phyloP scores from a whole-genome alignment of 1,140 invertebrate genomes.

The Drosophila sturtevanti region DNA sequence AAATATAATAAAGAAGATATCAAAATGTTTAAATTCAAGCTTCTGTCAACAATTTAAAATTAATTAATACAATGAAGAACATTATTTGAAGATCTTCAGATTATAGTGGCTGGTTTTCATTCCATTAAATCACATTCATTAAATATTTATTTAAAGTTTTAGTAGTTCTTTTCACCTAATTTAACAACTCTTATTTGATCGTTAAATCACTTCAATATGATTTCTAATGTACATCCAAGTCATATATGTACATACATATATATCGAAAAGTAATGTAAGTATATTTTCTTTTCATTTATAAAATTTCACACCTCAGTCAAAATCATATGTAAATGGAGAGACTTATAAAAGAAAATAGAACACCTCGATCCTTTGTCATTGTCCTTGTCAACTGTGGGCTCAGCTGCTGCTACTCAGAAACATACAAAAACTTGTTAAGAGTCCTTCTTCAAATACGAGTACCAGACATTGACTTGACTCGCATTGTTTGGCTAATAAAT shows the following conservation, averaged over 20 bases:
- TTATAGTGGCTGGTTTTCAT: too few species aligned
- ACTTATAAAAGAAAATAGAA: background rate
- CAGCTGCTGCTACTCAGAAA: conserved; percentile 49
- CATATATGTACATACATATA: background rate
- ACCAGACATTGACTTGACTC: conserved; percentile 41
- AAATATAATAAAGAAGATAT: too few species aligned
- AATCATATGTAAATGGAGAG: conserved; percentile 57
- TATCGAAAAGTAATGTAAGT: background rate
- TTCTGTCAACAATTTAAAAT: too few species aligned
- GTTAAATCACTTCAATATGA: too few species aligned
- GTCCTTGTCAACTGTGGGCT: conserved; percentile 27
- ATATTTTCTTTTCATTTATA: background rate
- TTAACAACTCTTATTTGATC: too few species aligned
- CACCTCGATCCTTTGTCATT: conserved; percentile 20
- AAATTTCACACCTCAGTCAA: conserved; percentile 53
- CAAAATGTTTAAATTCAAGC: too few species aligned
- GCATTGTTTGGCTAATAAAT: conserved; percentile 75
- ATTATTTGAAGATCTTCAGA: too few species aligned
- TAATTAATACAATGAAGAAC: too few species aligned
- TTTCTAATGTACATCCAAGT: too few species aligned
- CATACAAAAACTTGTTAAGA: conserved; percentile 48
- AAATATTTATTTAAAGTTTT: too few species aligned
- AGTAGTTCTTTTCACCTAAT: too few species aligned
- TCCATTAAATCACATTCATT: too few species aligned
- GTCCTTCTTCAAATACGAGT: conserved; percentile 7